Conservation (phyloP, 2,888 invertebrate genomes). For the Heteropelma amictum region DNA sequence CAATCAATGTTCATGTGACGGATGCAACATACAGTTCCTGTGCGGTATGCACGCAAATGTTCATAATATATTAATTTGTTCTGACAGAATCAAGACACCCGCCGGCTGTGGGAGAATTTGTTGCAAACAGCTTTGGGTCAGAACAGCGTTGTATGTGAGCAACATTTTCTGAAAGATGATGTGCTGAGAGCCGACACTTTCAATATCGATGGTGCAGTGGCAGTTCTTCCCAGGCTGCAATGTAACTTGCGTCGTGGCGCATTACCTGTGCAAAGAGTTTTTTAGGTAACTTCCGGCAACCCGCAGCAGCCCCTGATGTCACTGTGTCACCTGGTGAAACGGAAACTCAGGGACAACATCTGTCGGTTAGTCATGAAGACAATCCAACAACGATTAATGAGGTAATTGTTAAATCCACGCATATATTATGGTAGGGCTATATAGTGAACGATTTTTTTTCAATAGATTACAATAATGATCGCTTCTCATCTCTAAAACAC, state of each 20-base stretch:
- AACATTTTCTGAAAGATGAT: background rate
- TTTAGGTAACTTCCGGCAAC: background rate
- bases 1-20: background rate
- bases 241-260: background rate
- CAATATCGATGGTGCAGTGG: background rate
- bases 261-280: background rate
- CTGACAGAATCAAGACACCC: background rate
- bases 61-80: background rate
- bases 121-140: background rate
- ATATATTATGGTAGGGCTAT: too few species aligned
- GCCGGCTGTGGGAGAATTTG: background rate
- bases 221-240: background rate
- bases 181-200: background rate
- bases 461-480: too few species aligned
- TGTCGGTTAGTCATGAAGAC: too few species aligned
- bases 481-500: too few species aligned
- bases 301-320: background rate
- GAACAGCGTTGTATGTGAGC: background rate
- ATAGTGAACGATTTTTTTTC: too few species aligned
- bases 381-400: too few species aligned
- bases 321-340: too few species aligned
- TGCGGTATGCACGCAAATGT: background rate
- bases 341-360: too few species aligned
- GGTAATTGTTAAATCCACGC: too few species aligned
- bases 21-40: background rate